Evolutionary conservation across 2,888 invertebrate species (phyloP).

Genomic region (Dicranocentrus wangi): DNA sequence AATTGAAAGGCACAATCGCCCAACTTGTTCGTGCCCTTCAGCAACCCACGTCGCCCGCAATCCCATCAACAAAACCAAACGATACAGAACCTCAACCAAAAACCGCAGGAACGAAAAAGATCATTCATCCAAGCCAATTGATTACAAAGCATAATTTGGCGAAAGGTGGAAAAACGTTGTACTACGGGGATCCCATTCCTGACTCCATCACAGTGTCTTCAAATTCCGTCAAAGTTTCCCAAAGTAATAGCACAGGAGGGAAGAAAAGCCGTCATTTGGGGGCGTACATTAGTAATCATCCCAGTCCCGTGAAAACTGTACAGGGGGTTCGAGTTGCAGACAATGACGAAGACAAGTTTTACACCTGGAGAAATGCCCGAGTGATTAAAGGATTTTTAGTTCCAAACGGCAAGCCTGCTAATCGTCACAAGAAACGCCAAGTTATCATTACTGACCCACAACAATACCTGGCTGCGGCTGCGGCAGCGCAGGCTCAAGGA

Average conservation of each 20-base stretch:
- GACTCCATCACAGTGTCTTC: slow-evolving; percentile 68
- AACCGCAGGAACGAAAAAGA: slow-evolving; percentile 52
- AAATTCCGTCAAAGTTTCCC: slow-evolving; percentile 66
- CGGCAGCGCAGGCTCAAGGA: slow-evolving; percentile 64
- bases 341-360: slow-evolving; percentile 84
- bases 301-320: slow-evolving; percentile 83
- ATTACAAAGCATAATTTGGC: slow-evolving; percentile 54
- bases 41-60: slow-evolving; percentile 29
- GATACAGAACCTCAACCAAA: slow-evolving; percentile 39
- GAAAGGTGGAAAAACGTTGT: slow-evolving; percentile 41
- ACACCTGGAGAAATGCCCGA: slow-evolving; percentile 90
- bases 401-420: slow-evolving; percentile 80
- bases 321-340: slow-evolving; percentile 89
- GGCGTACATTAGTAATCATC: slow-evolving; percentile 45
- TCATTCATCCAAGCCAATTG: slow-evolving; percentile 57
- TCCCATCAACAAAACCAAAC: slow-evolving; percentile 10
- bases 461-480: slow-evolving; percentile 66
- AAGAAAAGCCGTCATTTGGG: slow-evolving; percentile 60
- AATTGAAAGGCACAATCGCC: slow-evolving; percentile 67
- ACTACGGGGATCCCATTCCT: slow-evolving; percentile 60
- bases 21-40: slow-evolving; percentile 67
- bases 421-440: slow-evolving; percentile 71
- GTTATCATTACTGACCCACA: slow-evolving; percentile 68
- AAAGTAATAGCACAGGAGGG: slow-evolving; percentile 64
- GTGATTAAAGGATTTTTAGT: slow-evolving; percentile 89